A percentile compares a stretch with the other conserved stretches of the same genome.
Evolutionary conservation across 2,888 invertebrate species (phyloP).

Genomic region (Seira ritae): DNA sequence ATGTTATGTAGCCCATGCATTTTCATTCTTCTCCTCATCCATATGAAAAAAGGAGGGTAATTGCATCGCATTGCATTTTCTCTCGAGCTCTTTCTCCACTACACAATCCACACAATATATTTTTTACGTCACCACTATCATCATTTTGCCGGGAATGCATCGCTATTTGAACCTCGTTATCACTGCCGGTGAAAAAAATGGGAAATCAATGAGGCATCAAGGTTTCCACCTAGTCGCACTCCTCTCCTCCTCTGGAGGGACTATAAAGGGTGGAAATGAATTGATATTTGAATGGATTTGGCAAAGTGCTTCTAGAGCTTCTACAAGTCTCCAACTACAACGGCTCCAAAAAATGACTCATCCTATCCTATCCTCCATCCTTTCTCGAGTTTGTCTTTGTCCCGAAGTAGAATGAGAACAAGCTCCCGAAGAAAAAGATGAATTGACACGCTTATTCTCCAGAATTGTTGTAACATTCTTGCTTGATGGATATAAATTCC

Average conservation of each 20-base stretch:
- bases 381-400: slow-evolving; percentile 21
- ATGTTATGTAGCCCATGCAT: too few species aligned
- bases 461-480: slow-evolving; percentile 14
- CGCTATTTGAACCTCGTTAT: slow-evolving; percentile 9
- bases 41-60: slow-evolving; percentile 16
- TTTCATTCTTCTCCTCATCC: too few species aligned
- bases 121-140: slow-evolving; percentile 12
- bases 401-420: background rate
- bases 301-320: background rate
- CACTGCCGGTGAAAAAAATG: background rate
- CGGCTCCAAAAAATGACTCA: too few species aligned
- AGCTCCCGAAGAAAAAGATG: slow-evolving; percentile 23
- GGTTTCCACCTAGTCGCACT: background rate
- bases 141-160: background rate
- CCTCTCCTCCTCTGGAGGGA: background rate
- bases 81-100: background rate
- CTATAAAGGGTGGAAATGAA: background rate
- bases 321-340: background rate
- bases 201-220: slow-evolving; percentile 17
- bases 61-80: slow-evolving; percentile 14
- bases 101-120: background rate
- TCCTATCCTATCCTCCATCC: too few species aligned
- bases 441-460: slow-evolving; percentile 30
- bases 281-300: slow-evolving; percentile 5
- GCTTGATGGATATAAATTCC: slow-evolving; percentile 41